Evolutionary conservation across 2,797 vertebrate species (phyloP).

Genomic region (Harpagifer antarcticus): DNA sequence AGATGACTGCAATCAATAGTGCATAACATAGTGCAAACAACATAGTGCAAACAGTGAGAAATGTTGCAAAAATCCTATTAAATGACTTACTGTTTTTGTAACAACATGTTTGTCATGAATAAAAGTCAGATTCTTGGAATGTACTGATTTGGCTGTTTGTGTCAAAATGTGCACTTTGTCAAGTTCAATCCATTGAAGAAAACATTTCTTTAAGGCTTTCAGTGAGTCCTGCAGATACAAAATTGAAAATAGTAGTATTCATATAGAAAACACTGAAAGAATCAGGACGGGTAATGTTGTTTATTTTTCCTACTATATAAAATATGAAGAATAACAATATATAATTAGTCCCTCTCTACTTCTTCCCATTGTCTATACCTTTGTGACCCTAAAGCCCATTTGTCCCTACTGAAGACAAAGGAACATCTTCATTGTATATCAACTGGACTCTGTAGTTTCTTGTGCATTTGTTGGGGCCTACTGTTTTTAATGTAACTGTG

Average conservation of each 20-base stretch:
- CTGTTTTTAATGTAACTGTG: too few species aligned
- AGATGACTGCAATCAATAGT: neutral
- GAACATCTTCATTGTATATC: too few species aligned
- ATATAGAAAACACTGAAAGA: neutral
- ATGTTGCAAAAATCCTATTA: neutral
- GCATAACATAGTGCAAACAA: neutral
- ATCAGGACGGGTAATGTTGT: neutral
- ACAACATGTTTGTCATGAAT: neutral
- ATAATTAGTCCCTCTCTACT: neutral
- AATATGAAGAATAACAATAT: neutral
- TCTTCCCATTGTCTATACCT: neutral
- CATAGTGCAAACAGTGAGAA: neutral
- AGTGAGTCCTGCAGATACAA: slow-evolving; percentile 19
- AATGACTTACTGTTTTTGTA: neutral
- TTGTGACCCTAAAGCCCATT: neutral
- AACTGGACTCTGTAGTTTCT: too few species aligned
- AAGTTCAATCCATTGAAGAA: slow-evolving; percentile 12
- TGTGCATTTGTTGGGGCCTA: too few species aligned
- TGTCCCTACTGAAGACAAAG: neutral
- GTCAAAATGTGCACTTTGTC: slow-evolving; percentile 15
- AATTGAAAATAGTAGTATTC: neutral
- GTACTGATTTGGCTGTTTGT: slow-evolving; percentile 50
- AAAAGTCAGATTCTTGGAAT: slow-evolving; percentile 9
- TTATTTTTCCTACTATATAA: neutral
- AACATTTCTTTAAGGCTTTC: slow-evolving; percentile 39